These are phyloP conservation scores for Liposcelis brunnea DNA, from an alignment of 2,888 invertebrate species.

Conservation along the genomic window DNA sequence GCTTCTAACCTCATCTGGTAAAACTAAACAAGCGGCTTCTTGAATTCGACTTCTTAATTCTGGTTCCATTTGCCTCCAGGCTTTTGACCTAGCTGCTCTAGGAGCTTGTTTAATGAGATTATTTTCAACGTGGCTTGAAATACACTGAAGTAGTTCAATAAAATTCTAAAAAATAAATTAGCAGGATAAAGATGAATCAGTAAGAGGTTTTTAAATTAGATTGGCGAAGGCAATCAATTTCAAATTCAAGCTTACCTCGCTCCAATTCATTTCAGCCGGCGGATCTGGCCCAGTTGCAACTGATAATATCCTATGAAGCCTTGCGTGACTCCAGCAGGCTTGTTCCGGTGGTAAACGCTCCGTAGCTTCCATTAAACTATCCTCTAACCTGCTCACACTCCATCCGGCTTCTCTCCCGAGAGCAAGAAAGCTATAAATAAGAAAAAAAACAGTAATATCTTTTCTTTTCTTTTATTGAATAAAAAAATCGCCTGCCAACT, in stretches of 20 bases:
- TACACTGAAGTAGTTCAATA: slow-evolving; percentile 36
- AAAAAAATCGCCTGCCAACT: no score
- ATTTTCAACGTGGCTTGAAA: slow-evolving; percentile 49
- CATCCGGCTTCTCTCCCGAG: slow-evolving; percentile 53
- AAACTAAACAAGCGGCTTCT: slow-evolving; percentile 38
- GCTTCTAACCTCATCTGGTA: slow-evolving; percentile 22
- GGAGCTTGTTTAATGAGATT: slow-evolving; percentile 52
- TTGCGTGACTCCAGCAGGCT: slow-evolving; percentile 60
- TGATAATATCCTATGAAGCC: slow-evolving; percentile 25
- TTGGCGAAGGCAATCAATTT: neutral
- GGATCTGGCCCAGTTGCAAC: slow-evolving; percentile 18
- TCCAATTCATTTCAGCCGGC: slow-evolving; percentile 21
- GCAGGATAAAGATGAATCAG: slow-evolving; percentile 1
- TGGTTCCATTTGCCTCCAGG: slow-evolving; percentile 46
- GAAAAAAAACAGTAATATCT: no score
- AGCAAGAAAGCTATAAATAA: slow-evolving; percentile 34
- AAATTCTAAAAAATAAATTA: slow-evolving; percentile 17
- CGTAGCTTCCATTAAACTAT: slow-evolving; percentile 60
- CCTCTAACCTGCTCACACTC: slow-evolving; percentile 58
- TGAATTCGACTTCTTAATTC: slow-evolving; percentile 44
- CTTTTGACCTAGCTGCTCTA: slow-evolving; percentile 41
- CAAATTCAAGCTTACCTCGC: slow-evolving; percentile 19
- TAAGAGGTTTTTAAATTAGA: neutral
- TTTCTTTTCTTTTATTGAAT: no score
- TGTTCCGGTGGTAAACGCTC: slow-evolving; percentile 65